Base-by-base conservation (phyloP, 2,113 vertebrate species). In the Polyodon spathula region DNA sequence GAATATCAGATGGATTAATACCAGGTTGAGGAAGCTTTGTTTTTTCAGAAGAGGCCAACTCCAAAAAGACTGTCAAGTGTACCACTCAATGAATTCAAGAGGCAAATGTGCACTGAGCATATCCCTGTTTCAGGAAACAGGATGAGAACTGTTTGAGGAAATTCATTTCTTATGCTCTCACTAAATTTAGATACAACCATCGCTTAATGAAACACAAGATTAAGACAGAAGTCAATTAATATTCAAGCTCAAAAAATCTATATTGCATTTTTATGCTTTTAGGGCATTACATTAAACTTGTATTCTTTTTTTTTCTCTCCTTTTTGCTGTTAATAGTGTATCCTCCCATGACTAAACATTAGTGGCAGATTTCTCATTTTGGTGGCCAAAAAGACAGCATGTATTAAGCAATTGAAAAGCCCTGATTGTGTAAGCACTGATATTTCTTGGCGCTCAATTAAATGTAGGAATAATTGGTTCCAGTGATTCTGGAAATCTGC, bases 211-310 rank as follows among this genome's bases (percentile, higher is more conserved):
- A 59, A 67, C 66, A 55, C 56, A 63, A 65, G 63, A 69, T 79
- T 64, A 69, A 61, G 66, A 61, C 56, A 43, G 64, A 64, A 63
- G 65, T 76, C 71, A 72, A 77, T 84, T 78, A 78, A 71, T 76
- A 72, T 73, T 75, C 68, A 74, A 37, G 57, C 60, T 73, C 67
- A 54, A 68, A 71, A 66, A 71, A 69, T 68, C 68, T 68, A 76
- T 62, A 69, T 15, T 72, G 64, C 55, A 54, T 17, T 61, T 62
- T 58, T 65, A 69, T 64, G 71, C 43, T 69, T 57, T 64, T 57
- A 42, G 63, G 66, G 64, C 59, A 69, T 67, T 70, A 58, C 76
- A 71, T 78, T 78, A 69, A 74, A 77, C 66, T 50, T 65, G 37
- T 70, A 42, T 17, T 67, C 63, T 65, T 66, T 62, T 48, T 72